Percentiles rank a stretch among this genome's conserved stretches.
These are phyloP conservation scores for Hofmannophila pseudospretella DNA, from an alignment of 2,888 invertebrate genomes.

Conservation along the genomic window DNA sequence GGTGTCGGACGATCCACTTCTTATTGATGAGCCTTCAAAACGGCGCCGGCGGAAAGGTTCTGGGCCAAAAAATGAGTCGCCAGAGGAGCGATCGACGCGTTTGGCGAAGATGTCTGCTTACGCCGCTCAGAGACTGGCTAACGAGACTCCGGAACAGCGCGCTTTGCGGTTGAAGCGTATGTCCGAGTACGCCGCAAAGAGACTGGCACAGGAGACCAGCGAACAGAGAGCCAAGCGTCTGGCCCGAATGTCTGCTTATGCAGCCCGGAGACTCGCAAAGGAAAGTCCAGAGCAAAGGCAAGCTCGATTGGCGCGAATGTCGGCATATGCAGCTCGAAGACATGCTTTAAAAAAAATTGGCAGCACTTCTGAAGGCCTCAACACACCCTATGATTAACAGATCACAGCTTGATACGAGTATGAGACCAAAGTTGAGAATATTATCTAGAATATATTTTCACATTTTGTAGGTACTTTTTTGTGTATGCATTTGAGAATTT, in stretches of 20 bases:
- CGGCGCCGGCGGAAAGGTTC: slow-evolving; percentile 33
- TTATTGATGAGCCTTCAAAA: slow-evolving; percentile 6
- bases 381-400: slow-evolving; percentile 4
- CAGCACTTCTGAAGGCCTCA: slow-evolving; percentile 11
- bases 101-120: slow-evolving; percentile 68
- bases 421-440: slow-evolving; percentile 34
- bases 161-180: slow-evolving; percentile 55
- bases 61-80: slow-evolving; percentile 38
- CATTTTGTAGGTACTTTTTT: neutral
- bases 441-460: neutral
- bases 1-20: slow-evolving; percentile 36
- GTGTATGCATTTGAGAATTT: neutral
- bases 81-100: slow-evolving; percentile 50
- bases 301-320: slow-evolving; percentile 56
- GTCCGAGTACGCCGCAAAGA: slow-evolving; percentile 65
- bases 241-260: slow-evolving; percentile 66
- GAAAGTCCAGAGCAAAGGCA: slow-evolving; percentile 61
- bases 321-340: slow-evolving; percentile 61
- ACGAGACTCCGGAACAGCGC: slow-evolving; percentile 60
- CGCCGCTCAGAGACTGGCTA: slow-evolving; percentile 62
- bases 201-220: slow-evolving; percentile 52
- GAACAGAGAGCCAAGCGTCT: slow-evolving; percentile 59
- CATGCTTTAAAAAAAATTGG: slow-evolving; percentile 48
- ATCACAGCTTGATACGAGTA: slow-evolving; percentile 16
- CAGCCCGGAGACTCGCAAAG: slow-evolving; percentile 58